These are phyloP conservation scores for Brienomyrus brachyistius DNA, from an alignment of 2,113 vertebrate genomes.

Conservation along the genomic window DNA sequence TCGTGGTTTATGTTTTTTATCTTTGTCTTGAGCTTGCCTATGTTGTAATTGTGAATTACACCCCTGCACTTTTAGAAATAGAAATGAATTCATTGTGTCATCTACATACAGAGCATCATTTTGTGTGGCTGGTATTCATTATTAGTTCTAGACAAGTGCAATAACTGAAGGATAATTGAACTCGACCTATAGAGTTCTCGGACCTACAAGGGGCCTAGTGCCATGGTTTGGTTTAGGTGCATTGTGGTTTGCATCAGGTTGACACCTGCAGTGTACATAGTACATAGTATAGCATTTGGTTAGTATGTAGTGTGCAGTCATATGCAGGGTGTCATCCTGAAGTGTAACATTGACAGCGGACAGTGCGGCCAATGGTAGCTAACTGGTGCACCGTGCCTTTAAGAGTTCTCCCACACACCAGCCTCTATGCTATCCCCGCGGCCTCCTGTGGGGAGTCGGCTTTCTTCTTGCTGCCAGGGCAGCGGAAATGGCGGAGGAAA, in stretches of 20 bases:
- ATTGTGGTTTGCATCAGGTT: background rate
- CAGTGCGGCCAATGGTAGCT: background rate
- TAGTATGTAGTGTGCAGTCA: background rate
- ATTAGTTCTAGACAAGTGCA: background rate
- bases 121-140: background rate
- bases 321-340: background rate
- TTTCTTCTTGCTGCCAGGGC: constrained; percentile 52
- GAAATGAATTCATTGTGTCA: background rate
- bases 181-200: background rate
- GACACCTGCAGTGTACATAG: background rate
- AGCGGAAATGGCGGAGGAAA: constrained; percentile 49
- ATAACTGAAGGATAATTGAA: background rate
- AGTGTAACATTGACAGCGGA: background rate
- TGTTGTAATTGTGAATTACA: background rate
- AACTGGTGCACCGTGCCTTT: constrained; percentile 26
- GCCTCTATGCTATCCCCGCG: background rate
- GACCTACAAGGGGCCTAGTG: background rate
- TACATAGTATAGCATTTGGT: background rate
- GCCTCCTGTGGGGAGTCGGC: constrained; percentile 36
- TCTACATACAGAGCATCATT: background rate
- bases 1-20: background rate
- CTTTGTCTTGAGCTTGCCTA: background rate
- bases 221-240: background rate
- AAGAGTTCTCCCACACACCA: constrained; percentile 26
- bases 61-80: background rate